Evolutionary conservation across 2,113 vertebrate genomes (phyloP).

Genomic region (Paratilapia polleni): DNA sequence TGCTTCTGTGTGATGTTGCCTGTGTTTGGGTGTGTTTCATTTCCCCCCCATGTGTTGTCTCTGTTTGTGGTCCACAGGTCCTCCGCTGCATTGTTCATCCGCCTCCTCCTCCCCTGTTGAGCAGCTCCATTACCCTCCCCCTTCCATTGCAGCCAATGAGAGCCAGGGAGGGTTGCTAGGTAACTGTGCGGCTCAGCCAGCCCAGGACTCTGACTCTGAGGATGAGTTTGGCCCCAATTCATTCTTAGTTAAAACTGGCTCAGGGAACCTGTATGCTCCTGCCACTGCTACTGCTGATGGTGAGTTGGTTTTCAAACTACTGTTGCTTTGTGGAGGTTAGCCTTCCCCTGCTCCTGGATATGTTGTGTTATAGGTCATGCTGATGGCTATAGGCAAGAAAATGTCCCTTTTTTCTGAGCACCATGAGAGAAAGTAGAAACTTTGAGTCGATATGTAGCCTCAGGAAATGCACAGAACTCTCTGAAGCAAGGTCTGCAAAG

Average conservation of each 20-base stretch:
- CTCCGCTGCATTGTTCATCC: conserved; percentile 92
- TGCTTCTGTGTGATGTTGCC: conserved; percentile 70
- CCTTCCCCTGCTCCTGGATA: conserved; percentile 44
- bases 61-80: conserved; percentile 93
- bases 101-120: conserved; percentile 93
- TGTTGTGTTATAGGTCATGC: conserved; percentile 62
- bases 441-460: conserved; percentile 65
- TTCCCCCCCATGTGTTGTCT: conserved; percentile 83
- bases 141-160: conserved; percentile 90
- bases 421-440: conserved; percentile 53
- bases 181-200: conserved; percentile 92
- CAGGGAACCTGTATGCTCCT: conserved; percentile 90
- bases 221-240: conserved; percentile 97
- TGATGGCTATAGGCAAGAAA: conserved; percentile 63
- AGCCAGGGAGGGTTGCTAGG: conserved; percentile 96
- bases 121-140: conserved; percentile 92
- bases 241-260: conserved; percentile 97
- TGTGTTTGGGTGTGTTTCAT: conserved; percentile 80
- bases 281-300: conserved; percentile 83
- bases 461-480: conserved; percentile 59
- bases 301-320: conserved; percentile 87
- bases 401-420: conserved; percentile 39
- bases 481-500: conserved; percentile 62
- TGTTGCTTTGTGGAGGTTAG: conserved; percentile 71
- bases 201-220: conserved; percentile 96